These are phyloP conservation scores for Pteropus rufus DNA, from an alignment of 2,797 vertebrate species.

Conservation along the genomic window DNA sequence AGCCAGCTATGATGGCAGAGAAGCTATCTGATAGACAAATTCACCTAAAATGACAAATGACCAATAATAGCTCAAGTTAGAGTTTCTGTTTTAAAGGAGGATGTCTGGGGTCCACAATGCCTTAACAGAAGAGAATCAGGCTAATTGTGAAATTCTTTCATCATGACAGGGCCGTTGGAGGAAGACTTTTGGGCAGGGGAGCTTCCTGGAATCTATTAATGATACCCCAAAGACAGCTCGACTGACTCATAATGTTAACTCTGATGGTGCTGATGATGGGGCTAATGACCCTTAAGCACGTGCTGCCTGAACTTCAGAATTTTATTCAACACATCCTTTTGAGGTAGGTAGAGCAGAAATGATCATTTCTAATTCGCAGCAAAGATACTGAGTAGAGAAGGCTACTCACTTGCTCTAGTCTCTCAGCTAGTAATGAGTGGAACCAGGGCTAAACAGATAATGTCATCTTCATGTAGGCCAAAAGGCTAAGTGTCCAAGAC, in stretches of 20 bases:
- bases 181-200: not conserved
- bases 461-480: not conserved
- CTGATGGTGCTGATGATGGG: not conserved
- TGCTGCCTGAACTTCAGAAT: not conserved
- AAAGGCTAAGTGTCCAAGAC: not conserved
- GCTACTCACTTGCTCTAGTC: not conserved
- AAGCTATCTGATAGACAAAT: not conserved
- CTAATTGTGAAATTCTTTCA: constrained; percentile 48
- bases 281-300: not conserved
- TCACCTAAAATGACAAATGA: not conserved
- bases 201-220: constrained; percentile 53
- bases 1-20: not conserved
- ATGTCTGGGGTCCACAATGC: not conserved
- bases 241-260: not conserved
- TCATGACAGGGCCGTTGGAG: not conserved
- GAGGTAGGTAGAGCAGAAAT: not conserved
- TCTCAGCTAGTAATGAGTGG: not conserved
- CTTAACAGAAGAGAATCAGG: not conserved
- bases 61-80: not conserved
- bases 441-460: not conserved
- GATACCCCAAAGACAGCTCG: constrained; percentile 17
- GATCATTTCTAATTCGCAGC: not conserved
- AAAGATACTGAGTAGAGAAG: not conserved
- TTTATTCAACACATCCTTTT: not conserved
- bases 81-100: constrained; percentile 29